These are phyloP conservation scores for Xiphorhynchus elegans DNA, from an alignment of 2,113 vertebrate genomes.

Conservation along the genomic window DNA sequence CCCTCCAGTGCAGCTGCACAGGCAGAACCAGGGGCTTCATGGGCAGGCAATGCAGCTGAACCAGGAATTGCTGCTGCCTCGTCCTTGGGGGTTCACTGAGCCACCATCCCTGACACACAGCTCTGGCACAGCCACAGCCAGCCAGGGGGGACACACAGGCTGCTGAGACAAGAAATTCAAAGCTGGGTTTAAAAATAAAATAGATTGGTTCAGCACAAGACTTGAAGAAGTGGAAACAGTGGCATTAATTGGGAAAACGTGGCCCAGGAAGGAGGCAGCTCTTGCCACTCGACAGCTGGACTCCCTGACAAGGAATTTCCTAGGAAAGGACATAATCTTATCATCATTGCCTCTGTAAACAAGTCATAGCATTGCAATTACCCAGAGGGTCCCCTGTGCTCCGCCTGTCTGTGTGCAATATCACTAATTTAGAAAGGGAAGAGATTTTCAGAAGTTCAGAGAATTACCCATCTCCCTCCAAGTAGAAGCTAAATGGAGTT, in stretches of 20 bases:
- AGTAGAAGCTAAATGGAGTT: constrained; percentile 29
- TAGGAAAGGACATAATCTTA: neutral
- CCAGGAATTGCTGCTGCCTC: neutral
- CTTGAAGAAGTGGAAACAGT: neutral
- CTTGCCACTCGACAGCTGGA: neutral
- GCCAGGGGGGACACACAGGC: neutral
- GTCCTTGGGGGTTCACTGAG: neutral
- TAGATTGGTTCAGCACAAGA: neutral
- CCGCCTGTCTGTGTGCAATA: neutral
- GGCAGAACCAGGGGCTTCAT: neutral
- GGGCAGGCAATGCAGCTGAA: rapidly evolving
- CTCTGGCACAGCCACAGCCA: neutral
- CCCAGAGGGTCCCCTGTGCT: neutral
- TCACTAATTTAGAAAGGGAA: neutral
- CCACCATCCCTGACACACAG: rapidly evolving
- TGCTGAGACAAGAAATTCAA: neutral
- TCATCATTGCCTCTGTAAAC: constrained; percentile 39
- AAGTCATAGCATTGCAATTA: constrained; percentile 1
- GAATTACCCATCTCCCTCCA: constrained; percentile 34
- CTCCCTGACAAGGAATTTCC: neutral
- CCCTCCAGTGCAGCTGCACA: neutral
- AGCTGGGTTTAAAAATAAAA: neutral
- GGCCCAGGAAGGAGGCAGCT: neutral
- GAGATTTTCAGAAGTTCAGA: constrained; percentile 22
- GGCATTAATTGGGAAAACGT: neutral